phyloP scores from a whole-genome alignment of 2,113 vertebrate genomes.

The Centropristis striata region DNA sequence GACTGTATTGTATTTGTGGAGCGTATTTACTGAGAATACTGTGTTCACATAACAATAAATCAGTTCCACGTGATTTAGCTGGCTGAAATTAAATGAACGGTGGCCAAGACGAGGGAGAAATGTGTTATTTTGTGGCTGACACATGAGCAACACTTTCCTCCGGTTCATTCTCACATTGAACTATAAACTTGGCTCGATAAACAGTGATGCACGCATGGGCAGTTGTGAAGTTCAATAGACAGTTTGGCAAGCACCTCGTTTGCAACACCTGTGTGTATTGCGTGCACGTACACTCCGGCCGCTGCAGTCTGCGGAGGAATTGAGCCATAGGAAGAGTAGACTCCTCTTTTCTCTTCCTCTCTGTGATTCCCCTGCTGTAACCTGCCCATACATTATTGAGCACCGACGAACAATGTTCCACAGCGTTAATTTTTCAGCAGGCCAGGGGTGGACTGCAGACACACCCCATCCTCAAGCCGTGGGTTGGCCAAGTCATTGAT shows the following conservation, averaged over 20 bases:
- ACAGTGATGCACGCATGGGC: neutral
- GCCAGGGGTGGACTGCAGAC: conserved; percentile 56
- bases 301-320: conserved; percentile 4
- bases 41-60: conserved; percentile 16
- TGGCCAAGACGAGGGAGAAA: conserved; percentile 21
- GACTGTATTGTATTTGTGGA: neutral
- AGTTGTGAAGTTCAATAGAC: neutral
- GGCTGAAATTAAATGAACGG: neutral
- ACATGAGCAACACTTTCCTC: conserved; percentile 16
- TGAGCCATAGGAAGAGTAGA: neutral
- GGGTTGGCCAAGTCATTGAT: conserved; percentile 47
- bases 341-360: conserved; percentile 29
- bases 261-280: neutral
- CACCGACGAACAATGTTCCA: conserved; percentile 69
- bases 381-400: conserved; percentile 74
- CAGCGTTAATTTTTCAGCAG: conserved; percentile 72
- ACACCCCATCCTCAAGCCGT: conserved; percentile 34
- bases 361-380: conserved; percentile 42
- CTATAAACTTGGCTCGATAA: neutral
- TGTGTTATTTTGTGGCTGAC: conserved; percentile 38
- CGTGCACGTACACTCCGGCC: neutral
- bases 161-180: conserved; percentile 25
- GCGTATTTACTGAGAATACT: neutral
- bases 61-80: neutral
- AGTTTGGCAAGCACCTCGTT: conserved; percentile 19